These are phyloP conservation scores for Neomicropteryx cornuta DNA, from an alignment of 1,140 invertebrate genomes.

Conservation along the genomic window DNA sequence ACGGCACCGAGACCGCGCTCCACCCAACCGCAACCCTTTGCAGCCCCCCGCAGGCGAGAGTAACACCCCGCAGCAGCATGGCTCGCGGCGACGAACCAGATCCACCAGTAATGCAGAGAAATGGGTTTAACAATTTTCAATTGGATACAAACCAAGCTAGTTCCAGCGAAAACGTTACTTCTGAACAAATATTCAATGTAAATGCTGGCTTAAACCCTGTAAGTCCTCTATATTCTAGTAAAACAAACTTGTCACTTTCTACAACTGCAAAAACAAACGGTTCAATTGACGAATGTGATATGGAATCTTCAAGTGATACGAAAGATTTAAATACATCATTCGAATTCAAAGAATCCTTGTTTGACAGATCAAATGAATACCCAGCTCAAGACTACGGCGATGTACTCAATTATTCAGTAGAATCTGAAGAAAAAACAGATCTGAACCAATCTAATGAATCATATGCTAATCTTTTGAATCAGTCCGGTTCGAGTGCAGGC, in stretches of 20 bases:
- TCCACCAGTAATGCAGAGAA: constrained; percentile 1
- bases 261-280: too few species aligned
- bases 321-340: background rate
- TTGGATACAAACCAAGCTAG: too few species aligned
- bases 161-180: too few species aligned
- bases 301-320: too few species aligned
- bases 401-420: constrained; percentile 15
- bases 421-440: constrained; percentile 24
- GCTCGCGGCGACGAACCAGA: constrained; percentile 3
- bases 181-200: too few species aligned
- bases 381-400: constrained; percentile 20
- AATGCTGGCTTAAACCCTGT: too few species aligned
- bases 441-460: constrained; percentile 35
- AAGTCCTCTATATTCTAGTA: too few species aligned
- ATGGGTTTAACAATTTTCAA: background rate
- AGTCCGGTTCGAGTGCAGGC: constrained; percentile 23
- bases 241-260: too few species aligned
- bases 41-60: constrained; percentile 10
- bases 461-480: constrained; percentile 28
- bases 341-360: constrained; percentile 4
- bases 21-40: constrained; percentile 11
- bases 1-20: constrained; percentile 24
- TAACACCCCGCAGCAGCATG: constrained; percentile 12
- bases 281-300: too few species aligned
- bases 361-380: constrained; percentile 27